phyloP scores from a whole-genome alignment of 1,140 invertebrate genomes.

The Lycorma delicatula region DNA sequence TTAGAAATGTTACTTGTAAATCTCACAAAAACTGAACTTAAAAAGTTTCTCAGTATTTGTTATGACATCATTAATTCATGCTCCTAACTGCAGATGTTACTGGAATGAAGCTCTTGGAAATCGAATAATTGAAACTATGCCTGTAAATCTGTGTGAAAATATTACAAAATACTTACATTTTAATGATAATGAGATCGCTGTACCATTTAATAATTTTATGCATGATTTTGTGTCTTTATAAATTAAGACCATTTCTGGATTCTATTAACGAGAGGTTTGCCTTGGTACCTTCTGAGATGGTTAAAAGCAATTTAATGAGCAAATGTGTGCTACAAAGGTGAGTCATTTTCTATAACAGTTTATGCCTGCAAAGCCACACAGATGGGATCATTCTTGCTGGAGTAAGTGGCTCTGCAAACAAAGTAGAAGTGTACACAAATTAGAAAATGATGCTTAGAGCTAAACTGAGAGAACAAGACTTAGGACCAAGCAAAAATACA shows the following conservation, averaged over 20 bases:
- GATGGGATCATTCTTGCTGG: conserved; percentile 23
- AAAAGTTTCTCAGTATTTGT: conserved; percentile 5
- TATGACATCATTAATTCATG: conserved; percentile 14
- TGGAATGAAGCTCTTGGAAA: conserved; percentile 15
- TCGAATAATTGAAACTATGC: conserved; percentile 12
- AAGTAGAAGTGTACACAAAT: conserved; percentile 20
- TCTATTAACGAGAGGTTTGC: conserved; percentile 6
- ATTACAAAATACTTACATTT: conserved; percentile 17
- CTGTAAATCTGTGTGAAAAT: conserved; percentile 11
- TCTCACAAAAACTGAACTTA: background rate
- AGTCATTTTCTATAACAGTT: conserved; percentile 23
- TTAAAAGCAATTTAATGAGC: conserved; percentile 14
- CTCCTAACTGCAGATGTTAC: conserved; percentile 16
- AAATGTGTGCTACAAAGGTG: conserved; percentile 15
- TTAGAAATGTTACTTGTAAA: background rate
- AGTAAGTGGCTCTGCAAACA: conserved; percentile 24
- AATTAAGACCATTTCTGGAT: conserved; percentile 15
- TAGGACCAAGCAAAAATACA: conserved; percentile 23
- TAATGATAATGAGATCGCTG: conserved; percentile 11
- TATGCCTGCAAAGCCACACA: conserved; percentile 26
- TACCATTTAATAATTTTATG: background rate
- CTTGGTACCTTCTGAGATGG: conserved; percentile 6
- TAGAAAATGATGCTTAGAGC: conserved; percentile 7
- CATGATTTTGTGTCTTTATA: conserved; percentile 16
- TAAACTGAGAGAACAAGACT: conserved; percentile 16